phyloP scores from a whole-genome alignment of 2,888 invertebrate genomes.

The Acanthosepion lycidas region DNA sequence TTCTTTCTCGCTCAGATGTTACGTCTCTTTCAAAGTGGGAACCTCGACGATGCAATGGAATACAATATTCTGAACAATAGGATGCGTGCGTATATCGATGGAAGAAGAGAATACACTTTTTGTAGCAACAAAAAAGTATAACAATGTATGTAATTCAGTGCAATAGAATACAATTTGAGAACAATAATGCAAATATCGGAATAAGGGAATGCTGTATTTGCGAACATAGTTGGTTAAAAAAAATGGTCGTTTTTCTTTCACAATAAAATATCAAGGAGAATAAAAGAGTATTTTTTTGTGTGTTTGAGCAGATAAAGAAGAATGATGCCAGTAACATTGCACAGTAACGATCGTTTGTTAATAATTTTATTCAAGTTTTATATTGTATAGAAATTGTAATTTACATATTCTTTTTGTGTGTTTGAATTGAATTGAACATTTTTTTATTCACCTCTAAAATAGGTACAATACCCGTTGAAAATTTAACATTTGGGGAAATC shows the following conservation, averaged over 20 bases:
- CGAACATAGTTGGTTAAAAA: background rate
- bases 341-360: background rate
- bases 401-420: background rate
- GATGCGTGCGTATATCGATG: background rate
- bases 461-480: too few relatives aligned
- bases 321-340: background rate
- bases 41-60: background rate
- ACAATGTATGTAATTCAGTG: background rate
- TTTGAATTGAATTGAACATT: too few relatives aligned
- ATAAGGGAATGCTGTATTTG: background rate
- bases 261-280: background rate
- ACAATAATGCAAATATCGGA: background rate
- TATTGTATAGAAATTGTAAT: background rate
- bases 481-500: too few relatives aligned
- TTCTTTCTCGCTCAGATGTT: background rate
- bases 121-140: background rate
- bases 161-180: background rate
- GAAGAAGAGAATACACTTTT: background rate
- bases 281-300: background rate
- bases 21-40: too few relatives aligned
- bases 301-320: background rate
- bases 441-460: too few relatives aligned
- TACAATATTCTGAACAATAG: constrained; percentile 1
- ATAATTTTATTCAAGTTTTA: background rate
- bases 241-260: background rate